A percentile compares a stretch with the other conserved stretches of the same genome.
These are phyloP conservation scores for Drosophila quasianomalipes DNA, from an alignment of 2,888 invertebrate species.

Conservation along the genomic window DNA sequence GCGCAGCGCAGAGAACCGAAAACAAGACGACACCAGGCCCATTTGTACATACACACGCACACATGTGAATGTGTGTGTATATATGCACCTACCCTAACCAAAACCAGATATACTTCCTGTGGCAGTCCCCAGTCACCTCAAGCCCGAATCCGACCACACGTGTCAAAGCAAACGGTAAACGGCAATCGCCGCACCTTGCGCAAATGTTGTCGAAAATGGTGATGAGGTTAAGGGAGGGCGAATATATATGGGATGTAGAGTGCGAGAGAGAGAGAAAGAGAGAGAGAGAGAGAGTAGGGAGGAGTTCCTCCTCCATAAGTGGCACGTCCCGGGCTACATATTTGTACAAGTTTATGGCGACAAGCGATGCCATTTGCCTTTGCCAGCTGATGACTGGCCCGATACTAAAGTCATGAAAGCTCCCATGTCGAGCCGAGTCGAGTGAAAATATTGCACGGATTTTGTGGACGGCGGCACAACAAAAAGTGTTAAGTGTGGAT, in stretches of 20 bases:
- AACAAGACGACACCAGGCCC: conserved; percentile 20
- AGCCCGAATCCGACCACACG: conserved; percentile 53
- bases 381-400: conserved; percentile 76
- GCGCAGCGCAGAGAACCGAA: conserved; percentile 49
- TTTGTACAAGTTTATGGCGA: conserved; percentile 80
- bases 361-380: conserved; percentile 77
- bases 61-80: background rate
- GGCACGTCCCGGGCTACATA: conserved; percentile 74
- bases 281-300: background rate
- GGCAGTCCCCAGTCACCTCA: conserved; percentile 38
- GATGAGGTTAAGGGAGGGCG: conserved; percentile 20
- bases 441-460: conserved; percentile 62
- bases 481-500: conserved; percentile 78
- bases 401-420: conserved; percentile 78
- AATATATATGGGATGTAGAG: background rate
- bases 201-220: conserved; percentile 62
- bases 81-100: conserved; percentile 6
- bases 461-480: conserved; percentile 57
- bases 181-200: conserved; percentile 70
- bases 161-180: conserved; percentile 73
- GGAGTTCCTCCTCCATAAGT: conserved; percentile 52
- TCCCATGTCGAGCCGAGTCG: conserved; percentile 24
- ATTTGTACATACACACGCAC: conserved; percentile 6
- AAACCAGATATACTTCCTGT: conserved; percentile 46
- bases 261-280: background rate